These are phyloP conservation scores for Myotis myotis DNA, from an alignment of 2,797 vertebrate species.

Conservation along the genomic window DNA sequence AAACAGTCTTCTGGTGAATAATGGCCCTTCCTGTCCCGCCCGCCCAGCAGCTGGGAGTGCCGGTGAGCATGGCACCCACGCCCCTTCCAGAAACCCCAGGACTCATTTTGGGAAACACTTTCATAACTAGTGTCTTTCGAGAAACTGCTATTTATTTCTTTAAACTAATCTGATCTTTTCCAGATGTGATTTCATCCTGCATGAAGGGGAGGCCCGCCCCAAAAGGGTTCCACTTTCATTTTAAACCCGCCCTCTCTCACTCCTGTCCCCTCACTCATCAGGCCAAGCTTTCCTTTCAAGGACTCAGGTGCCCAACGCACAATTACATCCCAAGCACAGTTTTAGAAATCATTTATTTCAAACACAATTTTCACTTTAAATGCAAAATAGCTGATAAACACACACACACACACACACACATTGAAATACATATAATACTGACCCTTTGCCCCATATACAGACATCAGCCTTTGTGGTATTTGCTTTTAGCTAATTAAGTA, in stretches of 20 bases:
- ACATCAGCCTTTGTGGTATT: slow-evolving; percentile 32
- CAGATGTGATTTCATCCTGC: not conserved
- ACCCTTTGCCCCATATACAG: slow-evolving; percentile 44
- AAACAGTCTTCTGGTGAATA: not conserved
- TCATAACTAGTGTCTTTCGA: not conserved
- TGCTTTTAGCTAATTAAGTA: slow-evolving; percentile 17
- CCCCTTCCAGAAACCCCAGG: slow-evolving; percentile 23
- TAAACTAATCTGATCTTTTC: not conserved
- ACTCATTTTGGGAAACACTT: not conserved
- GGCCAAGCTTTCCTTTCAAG: not conserved
- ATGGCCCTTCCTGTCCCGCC: not conserved
- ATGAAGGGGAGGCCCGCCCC: not conserved
- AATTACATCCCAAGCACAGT: not conserved
- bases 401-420: not conserved
- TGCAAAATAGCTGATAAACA: slow-evolving; percentile 54
- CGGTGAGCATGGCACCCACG: not conserved
- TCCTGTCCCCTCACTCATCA: not conserved
- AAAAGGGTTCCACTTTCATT: not conserved
- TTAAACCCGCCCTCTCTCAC: not conserved
- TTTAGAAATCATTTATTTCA: slow-evolving; percentile 71
- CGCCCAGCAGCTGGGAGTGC: not conserved
- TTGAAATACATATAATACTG: slow-evolving; percentile 11
- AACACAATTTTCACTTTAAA: slow-evolving; percentile 59
- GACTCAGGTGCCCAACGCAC: not conserved
- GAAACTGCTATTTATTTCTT: slow-evolving; percentile 7